Evolutionary conservation across 2,888 invertebrate genomes (phyloP).

Genomic region (Latheticus oryzae): DNA sequence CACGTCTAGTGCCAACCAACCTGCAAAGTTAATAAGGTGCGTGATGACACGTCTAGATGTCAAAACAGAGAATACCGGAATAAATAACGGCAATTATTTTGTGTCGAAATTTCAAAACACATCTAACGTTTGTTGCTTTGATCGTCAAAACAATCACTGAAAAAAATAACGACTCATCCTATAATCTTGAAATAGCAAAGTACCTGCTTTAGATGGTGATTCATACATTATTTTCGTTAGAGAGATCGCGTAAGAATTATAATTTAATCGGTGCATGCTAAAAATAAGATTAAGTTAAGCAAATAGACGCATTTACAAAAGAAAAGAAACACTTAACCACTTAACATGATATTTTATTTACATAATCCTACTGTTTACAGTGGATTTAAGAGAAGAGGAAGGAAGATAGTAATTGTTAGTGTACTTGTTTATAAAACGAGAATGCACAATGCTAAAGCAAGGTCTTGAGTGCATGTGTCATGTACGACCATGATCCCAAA

Average conservation of each 20-base stretch:
- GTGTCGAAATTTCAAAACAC: constrained; percentile 1
- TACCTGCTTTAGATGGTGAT: constrained; percentile 20
- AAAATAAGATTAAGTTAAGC: constrained; percentile 17
- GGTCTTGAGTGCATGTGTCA: constrained; percentile 47
- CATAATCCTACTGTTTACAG: not conserved
- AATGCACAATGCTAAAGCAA: constrained; percentile 32
- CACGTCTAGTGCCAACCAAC: constrained; percentile 11
- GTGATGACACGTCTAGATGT: constrained; percentile 23
- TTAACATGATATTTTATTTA: constrained; percentile 15
- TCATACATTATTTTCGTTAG: constrained; percentile 22
- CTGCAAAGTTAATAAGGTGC: constrained; percentile 17
- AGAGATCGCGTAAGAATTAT: constrained; percentile 20
- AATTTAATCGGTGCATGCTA: constrained; percentile 23
- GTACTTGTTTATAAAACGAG: constrained; percentile 16
- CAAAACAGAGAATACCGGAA: constrained; percentile 15
- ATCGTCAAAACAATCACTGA: constrained; percentile 1
- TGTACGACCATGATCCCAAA: constrained; percentile 52
- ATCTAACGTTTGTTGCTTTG: constrained; percentile 6
- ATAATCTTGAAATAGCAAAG: constrained; percentile 3
- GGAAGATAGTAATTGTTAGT: constrained; percentile 15
- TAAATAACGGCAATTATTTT: constrained; percentile 14
- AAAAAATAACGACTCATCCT: constrained; percentile 3
- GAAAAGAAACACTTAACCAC: constrained; percentile 10
- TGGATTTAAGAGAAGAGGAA: constrained; percentile 7
- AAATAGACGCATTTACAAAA: constrained; percentile 14